Base-by-base conservation (phyloP, 2,797 vertebrate genomes). In the Cirrhinus molitorella region DNA sequence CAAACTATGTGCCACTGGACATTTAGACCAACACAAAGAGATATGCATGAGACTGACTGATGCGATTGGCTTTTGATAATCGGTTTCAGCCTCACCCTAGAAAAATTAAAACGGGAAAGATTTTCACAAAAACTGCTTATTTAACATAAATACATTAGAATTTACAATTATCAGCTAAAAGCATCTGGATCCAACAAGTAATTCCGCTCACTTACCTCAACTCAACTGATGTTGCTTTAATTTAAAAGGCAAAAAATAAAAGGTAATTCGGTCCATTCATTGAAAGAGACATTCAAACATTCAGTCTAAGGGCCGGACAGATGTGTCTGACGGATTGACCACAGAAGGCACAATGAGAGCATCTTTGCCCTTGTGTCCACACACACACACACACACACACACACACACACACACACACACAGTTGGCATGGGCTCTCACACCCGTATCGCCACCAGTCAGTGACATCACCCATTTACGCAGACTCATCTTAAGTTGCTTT, bases 381-480 rank as follows among this genome's bases (percentile, higher is more conserved):
- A 47, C 66, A 55, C 70, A 65, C 45, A 53, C 61, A 67, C 83
- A 72, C 55, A 79, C 55, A 79, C 81, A 79, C 70, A 80, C 83
- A 79, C 55, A 79, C 55, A 79, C 81, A 79, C 68, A 79, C 31
- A 34, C 83, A 79, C 55, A 79, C 55, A 79, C 80, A 79, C 70
- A 80, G 57, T 67, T 53, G 71, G 76, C 80, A 88, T 85, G 68
- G n/a, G 72, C 63, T 83, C 76, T 67, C 63, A 74, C 68, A 61
- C 53, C 14, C 49, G 17, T 86, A 67, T 92, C 92, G 89, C 87
- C 67, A 92, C 92, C 47, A 71, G 79, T 51, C 91, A 55, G 77
- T 92, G 91, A 91, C 90, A 92, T 94, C 89, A 86, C 73, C 88
- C 76, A 75, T 86, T 90, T 88, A 90, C 75, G 53, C 79, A 80